Conservation (phyloP, 23 tunicate genomes). For the Aplidium turbinatum region DNA sequence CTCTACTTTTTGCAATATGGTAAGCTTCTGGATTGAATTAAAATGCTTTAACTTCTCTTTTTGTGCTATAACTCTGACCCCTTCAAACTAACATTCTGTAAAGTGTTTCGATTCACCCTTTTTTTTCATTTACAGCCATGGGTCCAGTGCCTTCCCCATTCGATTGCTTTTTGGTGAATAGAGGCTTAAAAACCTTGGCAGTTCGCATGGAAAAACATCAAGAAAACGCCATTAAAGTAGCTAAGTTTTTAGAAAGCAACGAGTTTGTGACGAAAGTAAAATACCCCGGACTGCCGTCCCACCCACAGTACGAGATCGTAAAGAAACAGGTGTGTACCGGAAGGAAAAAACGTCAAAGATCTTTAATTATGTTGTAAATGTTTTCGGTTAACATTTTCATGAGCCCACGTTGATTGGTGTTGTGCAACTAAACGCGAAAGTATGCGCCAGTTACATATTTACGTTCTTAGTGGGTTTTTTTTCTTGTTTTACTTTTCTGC, state of each 20-base stretch:
- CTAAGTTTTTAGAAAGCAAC: constrained; percentile 71
- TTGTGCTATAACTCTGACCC: background rate
- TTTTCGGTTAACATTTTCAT: no score
- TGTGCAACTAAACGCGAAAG: no score
- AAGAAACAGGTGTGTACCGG: constrained; percentile 63
- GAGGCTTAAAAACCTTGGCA: constrained; percentile 96
- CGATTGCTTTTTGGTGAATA: constrained; percentile 89
- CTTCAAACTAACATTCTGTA: background rate
- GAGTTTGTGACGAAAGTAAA: constrained; percentile 63
- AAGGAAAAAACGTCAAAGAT: background rate
- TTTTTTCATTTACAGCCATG: constrained; percentile 57
- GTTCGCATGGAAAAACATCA: constrained; percentile 94
- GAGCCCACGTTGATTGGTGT: background rate
- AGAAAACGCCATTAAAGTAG: constrained; percentile 84
- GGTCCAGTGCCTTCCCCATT: constrained; percentile 97
- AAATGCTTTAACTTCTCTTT: background rate
- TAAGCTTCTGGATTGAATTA: constrained; percentile 8
- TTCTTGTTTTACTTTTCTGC: no score
- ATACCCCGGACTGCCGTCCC: constrained; percentile 87
- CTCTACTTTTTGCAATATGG: constrained; percentile 91
- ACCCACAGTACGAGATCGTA: constrained; percentile 91
- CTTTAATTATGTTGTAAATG: no score
- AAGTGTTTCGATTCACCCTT: background rate
- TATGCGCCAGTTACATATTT: no score
- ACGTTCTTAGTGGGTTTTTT: no score